phyloP scores from a whole-genome alignment of 2,797 vertebrate species.

The Antennarius maculatus region DNA sequence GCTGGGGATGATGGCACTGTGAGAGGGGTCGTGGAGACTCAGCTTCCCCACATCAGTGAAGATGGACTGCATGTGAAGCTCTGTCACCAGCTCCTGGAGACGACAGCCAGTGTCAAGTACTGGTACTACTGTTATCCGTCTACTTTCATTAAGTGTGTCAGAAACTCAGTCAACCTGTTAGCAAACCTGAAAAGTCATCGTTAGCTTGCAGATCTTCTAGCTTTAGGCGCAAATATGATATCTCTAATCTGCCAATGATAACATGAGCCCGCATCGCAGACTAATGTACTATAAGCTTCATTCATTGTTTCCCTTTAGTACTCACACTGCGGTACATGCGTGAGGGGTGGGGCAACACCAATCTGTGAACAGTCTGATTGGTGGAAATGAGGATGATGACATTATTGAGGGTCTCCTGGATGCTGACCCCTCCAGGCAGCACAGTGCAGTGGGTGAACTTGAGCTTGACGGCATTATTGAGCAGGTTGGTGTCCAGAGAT shows the following conservation, averaged over 20 bases:
- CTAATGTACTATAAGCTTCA: no score
- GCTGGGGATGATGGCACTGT: conserved; percentile 83
- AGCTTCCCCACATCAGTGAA: conserved; percentile 91
- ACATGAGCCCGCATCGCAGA: no score
- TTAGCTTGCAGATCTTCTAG: no score
- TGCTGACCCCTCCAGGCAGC: conserved; percentile 86
- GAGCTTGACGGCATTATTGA: conserved; percentile 87
- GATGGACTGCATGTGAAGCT: conserved; percentile 92
- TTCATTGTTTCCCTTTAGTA: not conserved
- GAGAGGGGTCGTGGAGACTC: conserved; percentile 85
- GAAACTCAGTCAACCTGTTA: no score
- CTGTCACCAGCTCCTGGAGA: conserved; percentile 87
- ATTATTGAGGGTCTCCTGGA: conserved; percentile 89
- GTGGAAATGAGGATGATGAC: conserved; percentile 88
- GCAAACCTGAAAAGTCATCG: no score
- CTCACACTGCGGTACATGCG: conserved; percentile 93
- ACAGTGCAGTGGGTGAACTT: conserved; percentile 85
- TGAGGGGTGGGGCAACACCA: conserved; percentile 90
- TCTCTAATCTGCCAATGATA: not conserved
- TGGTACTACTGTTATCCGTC: not conserved
- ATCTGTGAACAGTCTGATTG: conserved; percentile 88
- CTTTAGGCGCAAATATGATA: no score
- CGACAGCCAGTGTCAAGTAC: not conserved
- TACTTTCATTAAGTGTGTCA: not conserved
- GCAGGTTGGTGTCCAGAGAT: conserved; percentile 89